Percentiles rank a stretch among this genome's conserved stretches.
Conservation (phyloP, 2,113 vertebrate species). For the Mellivora capensis region DNA sequence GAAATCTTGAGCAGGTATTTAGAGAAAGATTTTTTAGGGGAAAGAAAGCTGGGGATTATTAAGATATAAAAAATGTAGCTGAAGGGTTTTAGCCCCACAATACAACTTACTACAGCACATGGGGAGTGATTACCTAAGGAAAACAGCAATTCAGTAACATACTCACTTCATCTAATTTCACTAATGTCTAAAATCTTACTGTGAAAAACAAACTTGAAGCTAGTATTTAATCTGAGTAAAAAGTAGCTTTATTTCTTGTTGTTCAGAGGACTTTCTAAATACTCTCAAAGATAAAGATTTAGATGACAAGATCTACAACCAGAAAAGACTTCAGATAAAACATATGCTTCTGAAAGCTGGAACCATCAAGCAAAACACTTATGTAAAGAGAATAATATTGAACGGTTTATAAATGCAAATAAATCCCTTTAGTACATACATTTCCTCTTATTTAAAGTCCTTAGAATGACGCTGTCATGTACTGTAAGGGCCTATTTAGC, state of each 20-base stretch:
- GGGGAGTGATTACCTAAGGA: background rate
- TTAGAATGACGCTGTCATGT: background rate
- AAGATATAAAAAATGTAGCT: background rate
- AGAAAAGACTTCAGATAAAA: background rate
- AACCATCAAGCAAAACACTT: background rate
- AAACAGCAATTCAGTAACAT: background rate
- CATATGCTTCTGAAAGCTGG: background rate
- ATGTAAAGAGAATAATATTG: background rate
- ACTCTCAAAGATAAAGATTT: slow-evolving; percentile 27
- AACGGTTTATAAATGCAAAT: background rate
- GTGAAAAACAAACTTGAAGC: background rate
- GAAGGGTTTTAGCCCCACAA: background rate
- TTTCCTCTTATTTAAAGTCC: background rate
- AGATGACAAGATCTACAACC: background rate
- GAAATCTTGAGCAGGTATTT: background rate
- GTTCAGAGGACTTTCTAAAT: background rate
- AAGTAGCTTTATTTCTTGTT: slow-evolving; percentile 33
- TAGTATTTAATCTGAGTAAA: slow-evolving; percentile 3
- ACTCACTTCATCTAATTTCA: background rate
- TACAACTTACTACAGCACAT: background rate
- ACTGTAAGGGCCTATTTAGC: too few relatives aligned
- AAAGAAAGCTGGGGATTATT: background rate
- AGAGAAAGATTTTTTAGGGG: background rate
- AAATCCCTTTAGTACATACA: background rate
- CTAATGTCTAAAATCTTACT: background rate